Evolutionary conservation across 2,888 invertebrate species (phyloP).

Genomic region (Luffia ferchaultella): DNA sequence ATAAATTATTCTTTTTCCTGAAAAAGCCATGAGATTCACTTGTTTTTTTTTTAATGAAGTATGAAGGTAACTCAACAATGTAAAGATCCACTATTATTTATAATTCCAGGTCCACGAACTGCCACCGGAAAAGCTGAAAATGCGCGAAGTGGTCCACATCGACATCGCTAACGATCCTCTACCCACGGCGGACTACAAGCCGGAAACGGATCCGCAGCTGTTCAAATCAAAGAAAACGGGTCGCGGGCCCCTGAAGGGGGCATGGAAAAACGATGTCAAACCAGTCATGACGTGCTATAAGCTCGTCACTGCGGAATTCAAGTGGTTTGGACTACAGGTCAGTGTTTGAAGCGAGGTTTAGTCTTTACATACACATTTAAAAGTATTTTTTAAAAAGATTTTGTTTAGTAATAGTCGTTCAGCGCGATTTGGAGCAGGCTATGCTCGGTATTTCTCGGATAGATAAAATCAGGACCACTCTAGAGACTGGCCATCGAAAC

Average conservation of each 20-base stretch:
- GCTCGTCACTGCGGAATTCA: conserved; percentile 96
- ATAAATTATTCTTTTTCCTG: no score
- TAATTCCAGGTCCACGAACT: conserved; percentile 93
- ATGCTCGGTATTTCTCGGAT: no score
- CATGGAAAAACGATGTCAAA: conserved; percentile 80
- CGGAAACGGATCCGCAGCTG: conserved; percentile 69
- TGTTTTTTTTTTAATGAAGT: no score
- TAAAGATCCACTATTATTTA: no score
- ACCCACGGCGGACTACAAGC: conserved; percentile 83
- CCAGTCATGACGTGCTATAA: conserved; percentile 99
- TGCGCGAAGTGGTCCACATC: conserved; percentile 88
- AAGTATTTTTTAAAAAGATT: background rate
- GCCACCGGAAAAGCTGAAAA: conserved; percentile 85
- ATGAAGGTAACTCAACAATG: no score
- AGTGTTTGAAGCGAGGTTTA: no score
- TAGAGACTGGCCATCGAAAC: no score
- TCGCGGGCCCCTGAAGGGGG: conserved; percentile 85
- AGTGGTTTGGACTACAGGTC: conserved; percentile 95
- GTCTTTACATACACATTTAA: no score
- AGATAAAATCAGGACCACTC: no score
- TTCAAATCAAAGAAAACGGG: conserved; percentile 93
- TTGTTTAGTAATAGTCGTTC: no score
- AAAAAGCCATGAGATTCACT: no score
- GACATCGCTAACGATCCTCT: conserved; percentile 96
- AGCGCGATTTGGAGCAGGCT: no score